Conservation (phyloP, 2,888 invertebrate species). For the Phorcus lineatus region DNA sequence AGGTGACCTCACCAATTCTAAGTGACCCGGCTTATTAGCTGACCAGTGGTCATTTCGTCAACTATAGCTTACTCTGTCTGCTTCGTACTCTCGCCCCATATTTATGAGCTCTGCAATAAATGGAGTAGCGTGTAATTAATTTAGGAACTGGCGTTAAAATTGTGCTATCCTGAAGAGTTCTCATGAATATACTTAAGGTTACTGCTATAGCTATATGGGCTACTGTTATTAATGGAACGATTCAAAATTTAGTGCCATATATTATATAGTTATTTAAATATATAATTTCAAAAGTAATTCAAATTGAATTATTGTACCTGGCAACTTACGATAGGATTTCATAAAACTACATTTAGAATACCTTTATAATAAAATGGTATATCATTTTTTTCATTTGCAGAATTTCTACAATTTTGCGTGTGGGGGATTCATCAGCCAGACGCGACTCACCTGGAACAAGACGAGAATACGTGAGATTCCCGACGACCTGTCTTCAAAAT, state of each 20-base stretch:
- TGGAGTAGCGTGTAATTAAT: neutral
- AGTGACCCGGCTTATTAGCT: neutral
- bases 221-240: too few species aligned
- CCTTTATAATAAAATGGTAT: too few species aligned
- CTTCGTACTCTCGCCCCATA: neutral
- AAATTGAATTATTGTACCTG: too few species aligned
- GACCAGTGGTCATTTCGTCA: neutral
- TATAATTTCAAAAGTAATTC: too few species aligned
- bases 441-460: slow-evolving; percentile 56
- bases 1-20: neutral
- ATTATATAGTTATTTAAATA: too few species aligned
- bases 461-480: slow-evolving; percentile 58
- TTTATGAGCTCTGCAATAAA: neutral
- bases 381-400: slow-evolving; percentile 40
- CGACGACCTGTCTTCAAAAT: slow-evolving; percentile 50
- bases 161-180: too few species aligned
- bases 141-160: neutral
- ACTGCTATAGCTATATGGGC: too few species aligned
- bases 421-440: slow-evolving; percentile 54
- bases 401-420: slow-evolving; percentile 65
- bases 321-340: too few species aligned
- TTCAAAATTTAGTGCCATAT: too few species aligned
- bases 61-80: neutral
- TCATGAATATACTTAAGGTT: too few species aligned
- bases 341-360: too few species aligned